Percentiles rank a stretch among this genome's conserved stretches.
Conservation (phyloP, 2,113 vertebrate genomes). For the Pachycephala philippinensis region DNA sequence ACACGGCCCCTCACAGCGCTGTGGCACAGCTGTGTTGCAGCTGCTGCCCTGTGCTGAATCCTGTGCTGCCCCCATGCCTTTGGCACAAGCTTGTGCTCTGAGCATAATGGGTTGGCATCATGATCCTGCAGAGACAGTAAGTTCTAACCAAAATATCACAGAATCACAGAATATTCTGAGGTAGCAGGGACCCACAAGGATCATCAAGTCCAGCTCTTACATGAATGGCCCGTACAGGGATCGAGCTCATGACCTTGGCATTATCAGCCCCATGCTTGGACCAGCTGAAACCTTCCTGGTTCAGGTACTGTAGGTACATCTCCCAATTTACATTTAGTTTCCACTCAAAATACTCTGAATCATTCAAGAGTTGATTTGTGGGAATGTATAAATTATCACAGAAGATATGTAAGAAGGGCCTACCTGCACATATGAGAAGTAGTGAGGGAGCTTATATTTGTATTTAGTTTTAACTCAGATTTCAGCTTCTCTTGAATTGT, state of each 20-base stretch:
- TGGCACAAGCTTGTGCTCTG: background rate
- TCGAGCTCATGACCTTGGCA: fast-evolving
- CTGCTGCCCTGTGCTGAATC: background rate
- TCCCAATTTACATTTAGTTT: background rate
- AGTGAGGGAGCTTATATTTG: background rate
- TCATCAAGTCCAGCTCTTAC: too few relatives aligned
- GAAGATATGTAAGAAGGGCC: background rate
- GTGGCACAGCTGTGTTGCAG: background rate
- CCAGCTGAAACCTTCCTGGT: background rate
- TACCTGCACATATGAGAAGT: background rate
- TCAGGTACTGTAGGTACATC: background rate
- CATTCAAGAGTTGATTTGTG: background rate
- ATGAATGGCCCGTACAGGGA: fast-evolving
- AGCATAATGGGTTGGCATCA: background rate
- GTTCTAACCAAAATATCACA: background rate
- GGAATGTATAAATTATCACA: background rate
- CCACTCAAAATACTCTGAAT: background rate
- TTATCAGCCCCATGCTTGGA: background rate
- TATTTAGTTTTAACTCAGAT: background rate
- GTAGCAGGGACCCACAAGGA: background rate
- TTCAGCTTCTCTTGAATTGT: background rate
- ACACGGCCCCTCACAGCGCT: fast-evolving
- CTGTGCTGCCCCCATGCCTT: background rate
- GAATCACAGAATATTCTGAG: background rate
- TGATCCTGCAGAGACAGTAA: background rate